Base-by-base conservation (phyloP, 2,888 invertebrate species). In the Crocallis elinguaria region DNA sequence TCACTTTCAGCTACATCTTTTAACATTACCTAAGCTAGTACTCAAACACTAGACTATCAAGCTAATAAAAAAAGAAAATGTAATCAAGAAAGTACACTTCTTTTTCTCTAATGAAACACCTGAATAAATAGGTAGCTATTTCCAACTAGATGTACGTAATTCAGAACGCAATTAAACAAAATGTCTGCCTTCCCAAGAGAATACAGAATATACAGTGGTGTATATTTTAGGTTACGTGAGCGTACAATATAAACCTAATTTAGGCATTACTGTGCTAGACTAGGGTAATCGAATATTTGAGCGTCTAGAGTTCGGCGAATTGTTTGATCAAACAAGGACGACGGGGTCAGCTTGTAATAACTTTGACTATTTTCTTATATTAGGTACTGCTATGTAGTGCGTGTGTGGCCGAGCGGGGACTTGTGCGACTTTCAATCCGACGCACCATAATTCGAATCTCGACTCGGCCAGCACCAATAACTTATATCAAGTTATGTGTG, bases 161-260 rank as follows among this genome's bases (percentile, higher is more conserved):
- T 16, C 35, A 42, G 42, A 49, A 50, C 57, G 57, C 57, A 44
- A 53, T 43, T 32, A 48, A 43, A 48, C 25, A 43, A 48, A 53
- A 48, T 33, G 43, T 25, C 49, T 41, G 21, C 52, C 58, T 44
- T 54, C 62, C 64, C 60, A n/a, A 8, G 38, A 32, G 66, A 52
- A 44, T 52, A 46, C 6, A 3, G 3, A 19, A 6, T 6, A 45
- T 46, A 48, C 23, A 35, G n/a, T 36, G 49, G 39, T 30, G 54
- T 49, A 35, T 51, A 44, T 54, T 43, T 49, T 39, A 51, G 54
- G 19, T 32, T 61, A 54, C 53, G 49, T 56, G 38, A 49, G 37
- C 55, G 51, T 61, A 49, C 57, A 44, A 41, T 64, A 49, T 67
- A 58, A 64, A 57, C 51, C 45, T 61, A 65, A 65, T 65, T 71